Base-by-base conservation (phyloP, 1,140 invertebrate genomes). In the Alviniconcha marisindica region DNA sequence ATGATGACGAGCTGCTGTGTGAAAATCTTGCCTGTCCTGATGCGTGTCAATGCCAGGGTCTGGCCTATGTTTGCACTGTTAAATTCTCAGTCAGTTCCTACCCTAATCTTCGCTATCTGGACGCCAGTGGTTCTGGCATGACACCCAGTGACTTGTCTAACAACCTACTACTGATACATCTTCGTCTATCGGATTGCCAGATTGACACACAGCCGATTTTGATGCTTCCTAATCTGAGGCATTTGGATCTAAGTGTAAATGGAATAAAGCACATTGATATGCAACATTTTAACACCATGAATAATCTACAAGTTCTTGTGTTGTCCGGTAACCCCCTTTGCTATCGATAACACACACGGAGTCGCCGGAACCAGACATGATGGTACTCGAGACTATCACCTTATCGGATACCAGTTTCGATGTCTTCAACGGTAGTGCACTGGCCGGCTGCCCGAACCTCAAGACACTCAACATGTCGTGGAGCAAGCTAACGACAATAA, bases 1-100 rank as follows among this genome's bases (percentile, higher is more conserved):
- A 83, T 33, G 81, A 83, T 48, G 81, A 83, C 36, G 81, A 83
- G 36, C 33, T 77, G 14, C 21, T 77, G n/a, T 83, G 81, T 66
- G 31, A 83, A 48, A 31, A 36, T 2, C 56, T n/a, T n/a, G n/a
- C 81, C 12, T 83, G 73, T n/a, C 81, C 81, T 36, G 48, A 40
- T 2, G 56, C 42, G 24, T 83, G 81, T 48, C 28, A 31, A 28
- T 77, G 81, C 7, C 38, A 48, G 63, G 40, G 74, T 36, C 74
- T 74, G 66, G 51, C 74, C n/a, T 76, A 38, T 48, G 60, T 74
- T 1, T 77, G 81, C n/a, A 36, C 31, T 5, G n/a, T 38, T n/a
- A 15, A 28, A 0, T 56, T 74, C 44, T 51, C 31, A 24, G 56
- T 74, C 24, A n/a, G 7, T 15, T 36, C 51, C 0, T 28, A 44